phyloP scores from a whole-genome alignment of 2,113 vertebrate genomes.

The Haplochromis burtoni region DNA sequence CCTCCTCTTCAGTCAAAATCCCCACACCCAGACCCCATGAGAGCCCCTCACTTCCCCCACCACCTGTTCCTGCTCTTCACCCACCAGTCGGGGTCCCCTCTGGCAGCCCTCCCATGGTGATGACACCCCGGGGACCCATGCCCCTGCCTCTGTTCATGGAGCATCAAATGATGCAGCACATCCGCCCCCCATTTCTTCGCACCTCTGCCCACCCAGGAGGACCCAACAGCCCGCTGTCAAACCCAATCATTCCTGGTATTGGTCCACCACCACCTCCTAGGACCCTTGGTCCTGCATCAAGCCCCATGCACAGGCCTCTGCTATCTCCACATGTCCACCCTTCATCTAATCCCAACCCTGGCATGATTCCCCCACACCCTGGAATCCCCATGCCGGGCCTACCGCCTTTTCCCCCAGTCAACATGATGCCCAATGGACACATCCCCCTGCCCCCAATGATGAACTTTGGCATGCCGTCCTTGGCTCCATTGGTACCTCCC shows the following conservation, averaged over 20 bases:
- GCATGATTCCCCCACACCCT: constrained; percentile 84
- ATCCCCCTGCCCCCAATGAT: constrained; percentile 91
- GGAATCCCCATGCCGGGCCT: constrained; percentile 84
- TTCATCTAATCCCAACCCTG: constrained; percentile 81
- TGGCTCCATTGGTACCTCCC: constrained; percentile 93
- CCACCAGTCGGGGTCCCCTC: constrained; percentile 86
- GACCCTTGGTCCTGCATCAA: constrained; percentile 83
- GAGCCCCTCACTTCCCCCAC: constrained; percentile 79
- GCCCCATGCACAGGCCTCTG: constrained; percentile 92
- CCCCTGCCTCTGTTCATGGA: constrained; percentile 98
- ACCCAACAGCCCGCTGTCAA: constrained; percentile 90
- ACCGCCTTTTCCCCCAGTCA: constrained; percentile 87
- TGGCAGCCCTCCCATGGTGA: constrained; percentile 95
- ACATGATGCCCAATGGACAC: constrained; percentile 93
- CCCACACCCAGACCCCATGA: constrained; percentile 92
- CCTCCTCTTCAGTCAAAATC: constrained; percentile 85
- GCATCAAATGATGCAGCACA: constrained; percentile 98
- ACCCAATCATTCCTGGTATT: constrained; percentile 91
- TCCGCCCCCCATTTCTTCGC: constrained; percentile 87
- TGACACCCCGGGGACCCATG: constrained; percentile 95
- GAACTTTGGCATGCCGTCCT: constrained; percentile 94
- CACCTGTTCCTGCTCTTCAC: constrained; percentile 82
- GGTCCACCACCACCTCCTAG: constrained; percentile 82
- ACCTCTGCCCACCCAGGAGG: constrained; percentile 81
- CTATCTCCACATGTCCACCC: constrained; percentile 89